phyloP scores from a whole-genome alignment of 2,797 vertebrate species.

The Hippopotamyrus pictus region DNA sequence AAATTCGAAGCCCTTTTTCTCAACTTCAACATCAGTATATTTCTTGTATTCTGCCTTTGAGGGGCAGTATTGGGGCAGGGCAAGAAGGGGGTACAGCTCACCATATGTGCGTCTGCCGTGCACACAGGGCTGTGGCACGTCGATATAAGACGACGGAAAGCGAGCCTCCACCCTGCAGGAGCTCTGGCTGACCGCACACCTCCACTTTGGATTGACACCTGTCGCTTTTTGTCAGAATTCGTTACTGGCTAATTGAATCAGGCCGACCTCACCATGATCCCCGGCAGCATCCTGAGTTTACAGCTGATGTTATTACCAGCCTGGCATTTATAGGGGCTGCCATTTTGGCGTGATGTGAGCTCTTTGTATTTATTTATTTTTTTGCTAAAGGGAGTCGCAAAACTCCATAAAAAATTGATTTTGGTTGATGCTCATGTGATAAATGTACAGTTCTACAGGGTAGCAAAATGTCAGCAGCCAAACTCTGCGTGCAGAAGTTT shows the following conservation, averaged over 20 bases:
- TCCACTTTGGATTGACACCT: background rate
- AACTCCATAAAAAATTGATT: constrained; percentile 34
- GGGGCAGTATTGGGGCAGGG: background rate
- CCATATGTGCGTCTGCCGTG: background rate
- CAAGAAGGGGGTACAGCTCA: background rate
- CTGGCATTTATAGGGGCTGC: constrained; percentile 1
- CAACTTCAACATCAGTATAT: background rate
- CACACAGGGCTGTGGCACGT: background rate
- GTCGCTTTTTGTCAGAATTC: constrained; percentile 10
- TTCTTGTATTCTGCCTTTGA: background rate
- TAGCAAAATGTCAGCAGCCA: constrained; percentile 34
- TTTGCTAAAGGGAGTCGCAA: background rate
- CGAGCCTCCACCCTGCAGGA: background rate
- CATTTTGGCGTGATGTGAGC: constrained; percentile 6
- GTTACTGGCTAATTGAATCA: background rate
- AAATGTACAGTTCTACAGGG: constrained; percentile 24
- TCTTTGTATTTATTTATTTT: background rate
- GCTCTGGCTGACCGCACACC: background rate
- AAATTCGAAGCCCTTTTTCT: background rate
- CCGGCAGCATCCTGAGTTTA: background rate
- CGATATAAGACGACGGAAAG: background rate
- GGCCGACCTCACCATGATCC: background rate
- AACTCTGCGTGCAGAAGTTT: background rate
- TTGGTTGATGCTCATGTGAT: constrained; percentile 16
- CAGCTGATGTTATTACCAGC: background rate